A percentile compares a stretch with the other conserved stretches of the same genome.
phyloP scores from a whole-genome alignment of 1,140 invertebrate species.

The Trinorchestia longiramus region DNA sequence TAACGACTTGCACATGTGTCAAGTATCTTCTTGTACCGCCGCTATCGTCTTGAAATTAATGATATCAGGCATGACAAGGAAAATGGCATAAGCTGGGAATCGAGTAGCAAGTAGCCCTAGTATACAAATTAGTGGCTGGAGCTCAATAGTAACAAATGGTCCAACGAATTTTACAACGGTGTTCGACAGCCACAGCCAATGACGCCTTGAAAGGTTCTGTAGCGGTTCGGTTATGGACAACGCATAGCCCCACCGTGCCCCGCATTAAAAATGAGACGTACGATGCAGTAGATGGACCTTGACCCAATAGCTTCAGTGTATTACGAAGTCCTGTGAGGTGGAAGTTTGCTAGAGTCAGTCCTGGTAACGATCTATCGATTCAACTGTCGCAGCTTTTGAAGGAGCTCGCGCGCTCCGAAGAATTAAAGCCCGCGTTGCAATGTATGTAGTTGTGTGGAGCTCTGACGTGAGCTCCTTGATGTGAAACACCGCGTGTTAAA shows the following conservation, averaged over 20 bases:
- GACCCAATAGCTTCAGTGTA: neutral
- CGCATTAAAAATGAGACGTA: neutral
- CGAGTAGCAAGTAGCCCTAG: neutral
- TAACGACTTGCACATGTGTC: neutral
- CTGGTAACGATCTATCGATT: slow-evolving; percentile 7
- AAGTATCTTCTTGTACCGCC: neutral
- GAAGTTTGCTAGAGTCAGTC: neutral
- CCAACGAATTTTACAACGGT: neutral
- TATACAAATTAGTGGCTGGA: neutral
- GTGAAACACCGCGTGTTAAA: neutral
- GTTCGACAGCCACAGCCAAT: neutral
- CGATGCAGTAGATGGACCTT: neutral
- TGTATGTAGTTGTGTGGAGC: neutral
- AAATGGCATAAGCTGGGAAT: neutral
- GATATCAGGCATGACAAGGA: neutral
- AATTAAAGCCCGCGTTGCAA: neutral
- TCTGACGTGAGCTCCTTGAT: neutral
- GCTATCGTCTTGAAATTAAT: neutral
- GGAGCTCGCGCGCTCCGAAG: neutral
- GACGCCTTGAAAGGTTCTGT: neutral
- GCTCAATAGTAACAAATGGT: neutral
- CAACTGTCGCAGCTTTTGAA: neutral
- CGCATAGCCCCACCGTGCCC: no score
- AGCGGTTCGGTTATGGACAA: neutral
- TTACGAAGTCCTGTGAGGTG: neutral